These are phyloP conservation scores for Astreopora myriophthalma DNA, from an alignment of 64 coral and sea anemone species.

Conservation along the genomic window DNA sequence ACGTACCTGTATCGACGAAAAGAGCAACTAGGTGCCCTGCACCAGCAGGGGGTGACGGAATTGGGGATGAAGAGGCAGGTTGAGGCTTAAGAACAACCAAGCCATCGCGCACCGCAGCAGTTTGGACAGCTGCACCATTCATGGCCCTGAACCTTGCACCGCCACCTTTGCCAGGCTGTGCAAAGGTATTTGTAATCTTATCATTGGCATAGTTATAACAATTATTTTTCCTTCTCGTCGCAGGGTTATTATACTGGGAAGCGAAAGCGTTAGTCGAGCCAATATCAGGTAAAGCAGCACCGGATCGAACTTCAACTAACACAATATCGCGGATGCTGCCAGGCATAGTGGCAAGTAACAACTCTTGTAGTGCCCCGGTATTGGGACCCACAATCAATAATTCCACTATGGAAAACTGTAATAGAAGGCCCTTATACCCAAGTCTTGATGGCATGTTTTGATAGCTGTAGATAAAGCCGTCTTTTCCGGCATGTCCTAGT, in stretches of 20 bases:
- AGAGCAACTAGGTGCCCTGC: constrained; percentile 29
- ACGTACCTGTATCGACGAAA: constrained; percentile 14
- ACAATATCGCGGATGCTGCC: too few relatives aligned
- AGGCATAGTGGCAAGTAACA: background rate
- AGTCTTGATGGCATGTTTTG: background rate
- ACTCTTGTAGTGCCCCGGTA: background rate
- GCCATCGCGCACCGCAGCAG: constrained; percentile 5
- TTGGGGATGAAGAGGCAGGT: background rate
- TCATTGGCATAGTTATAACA: constrained; percentile 48
- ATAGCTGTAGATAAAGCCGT: too few relatives aligned
- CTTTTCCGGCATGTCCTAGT: background rate
- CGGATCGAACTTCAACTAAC: background rate
- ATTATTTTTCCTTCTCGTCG: background rate
- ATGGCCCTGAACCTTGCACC: background rate
- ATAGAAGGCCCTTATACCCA: background rate
- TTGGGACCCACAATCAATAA: background rate
- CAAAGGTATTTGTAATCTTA: constrained; percentile 19
- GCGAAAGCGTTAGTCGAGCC: too few relatives aligned
- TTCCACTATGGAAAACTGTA: background rate
- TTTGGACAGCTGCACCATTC: background rate
- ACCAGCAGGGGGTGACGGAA: background rate
- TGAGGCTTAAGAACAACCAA: background rate
- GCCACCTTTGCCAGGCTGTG: constrained; percentile 17
- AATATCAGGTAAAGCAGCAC: background rate
- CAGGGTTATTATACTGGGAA: background rate